phyloP scores from a whole-genome alignment of 2,888 invertebrate genomes.

The Hyles lineata region DNA sequence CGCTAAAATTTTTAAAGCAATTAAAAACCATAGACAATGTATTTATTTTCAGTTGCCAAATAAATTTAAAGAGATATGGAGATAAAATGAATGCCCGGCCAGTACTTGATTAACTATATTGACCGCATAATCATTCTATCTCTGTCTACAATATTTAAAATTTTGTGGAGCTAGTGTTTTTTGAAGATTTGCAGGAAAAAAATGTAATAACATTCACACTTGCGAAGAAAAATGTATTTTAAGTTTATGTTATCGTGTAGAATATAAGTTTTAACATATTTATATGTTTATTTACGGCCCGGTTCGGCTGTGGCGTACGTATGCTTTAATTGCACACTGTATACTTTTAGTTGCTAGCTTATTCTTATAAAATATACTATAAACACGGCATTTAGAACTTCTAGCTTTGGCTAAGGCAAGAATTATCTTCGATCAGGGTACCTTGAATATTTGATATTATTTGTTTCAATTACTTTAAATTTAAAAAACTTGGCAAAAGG shows the following conservation, averaged over 20 bases:
- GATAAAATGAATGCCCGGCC: no score
- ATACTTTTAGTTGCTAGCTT: not conserved
- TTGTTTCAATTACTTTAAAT: no score
- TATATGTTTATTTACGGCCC: slow-evolving; percentile 34
- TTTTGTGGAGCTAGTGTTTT: no score
- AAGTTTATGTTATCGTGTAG: slow-evolving; percentile 35
- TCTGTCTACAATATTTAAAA: no score
- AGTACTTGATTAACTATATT: no score
- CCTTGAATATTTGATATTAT: no score
- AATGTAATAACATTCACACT: slow-evolving; percentile 18
- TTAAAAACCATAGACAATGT: no score
- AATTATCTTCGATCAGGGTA: no score
- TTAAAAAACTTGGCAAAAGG: no score
- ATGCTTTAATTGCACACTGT: not conserved
- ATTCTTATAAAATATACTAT: not conserved
- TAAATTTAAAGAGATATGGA: no score
- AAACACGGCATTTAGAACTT: not conserved
- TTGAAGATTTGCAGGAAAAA: not conserved
- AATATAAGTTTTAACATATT: slow-evolving; percentile 46
- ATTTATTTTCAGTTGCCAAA: no score
- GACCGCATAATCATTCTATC: no score
- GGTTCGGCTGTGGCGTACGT: slow-evolving; percentile 11
- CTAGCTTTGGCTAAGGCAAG: not conserved
- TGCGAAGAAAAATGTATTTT: slow-evolving; percentile 29
- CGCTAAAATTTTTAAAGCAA: not conserved